A percentile compares a stretch with the other conserved stretches of the same genome.
Evolutionary conservation across 2,888 invertebrate species (phyloP).

Genomic region (Hemaris fuciformis): DNA sequence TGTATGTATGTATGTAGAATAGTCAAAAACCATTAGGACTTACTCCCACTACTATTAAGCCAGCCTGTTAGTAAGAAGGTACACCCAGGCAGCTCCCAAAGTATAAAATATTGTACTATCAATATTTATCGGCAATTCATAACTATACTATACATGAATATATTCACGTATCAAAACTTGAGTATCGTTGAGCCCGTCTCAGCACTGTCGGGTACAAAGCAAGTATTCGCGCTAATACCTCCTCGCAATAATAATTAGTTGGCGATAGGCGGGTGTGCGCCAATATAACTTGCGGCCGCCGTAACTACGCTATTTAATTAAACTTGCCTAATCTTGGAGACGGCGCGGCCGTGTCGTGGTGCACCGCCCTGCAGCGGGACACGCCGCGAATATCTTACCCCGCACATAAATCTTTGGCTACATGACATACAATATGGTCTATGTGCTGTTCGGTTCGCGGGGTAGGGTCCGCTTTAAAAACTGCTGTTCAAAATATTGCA

Average conservation of each 20-base stretch:
- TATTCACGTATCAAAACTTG: not conserved
- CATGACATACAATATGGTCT: not conserved
- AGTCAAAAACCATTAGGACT: too few relatives aligned
- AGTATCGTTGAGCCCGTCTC: too few relatives aligned
- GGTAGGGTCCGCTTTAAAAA: not conserved
- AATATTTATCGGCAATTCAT: too few relatives aligned
- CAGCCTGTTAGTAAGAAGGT: too few relatives aligned
- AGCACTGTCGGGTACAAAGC: not conserved
- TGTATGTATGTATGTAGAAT: too few relatives aligned
- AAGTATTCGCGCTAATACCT: not conserved
- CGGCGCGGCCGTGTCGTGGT: not conserved
- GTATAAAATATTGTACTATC: too few relatives aligned
- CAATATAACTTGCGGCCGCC: slow-evolving; percentile 4
- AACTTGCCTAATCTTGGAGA: slow-evolving; percentile 7
- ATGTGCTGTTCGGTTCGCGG: not conserved
- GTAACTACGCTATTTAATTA: slow-evolving; percentile 11
- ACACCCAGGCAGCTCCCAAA: too few relatives aligned
- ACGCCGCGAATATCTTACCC: not conserved
- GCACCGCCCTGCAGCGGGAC: not conserved
- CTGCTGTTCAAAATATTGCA: too few relatives aligned
- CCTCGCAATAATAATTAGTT: not conserved
- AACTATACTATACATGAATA: not conserved
- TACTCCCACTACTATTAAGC: too few relatives aligned
- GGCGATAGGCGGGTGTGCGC: not conserved
- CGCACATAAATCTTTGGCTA: not conserved